phyloP scores from a whole-genome alignment of 1,140 invertebrate species.

The Drosophila persimilis region DNA sequence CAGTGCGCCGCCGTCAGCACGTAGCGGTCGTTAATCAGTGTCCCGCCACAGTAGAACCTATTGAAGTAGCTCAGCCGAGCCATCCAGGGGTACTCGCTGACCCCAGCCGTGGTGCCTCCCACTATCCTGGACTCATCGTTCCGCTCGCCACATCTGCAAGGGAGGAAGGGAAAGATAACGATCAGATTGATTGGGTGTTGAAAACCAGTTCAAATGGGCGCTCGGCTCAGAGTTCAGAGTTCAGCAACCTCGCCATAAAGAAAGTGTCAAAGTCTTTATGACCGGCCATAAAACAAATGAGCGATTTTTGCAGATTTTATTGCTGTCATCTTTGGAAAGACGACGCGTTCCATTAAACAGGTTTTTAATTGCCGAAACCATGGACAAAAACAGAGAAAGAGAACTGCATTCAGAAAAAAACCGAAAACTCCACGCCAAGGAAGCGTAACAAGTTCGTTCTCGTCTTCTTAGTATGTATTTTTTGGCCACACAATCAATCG shows the following conservation, averaged over 20 bases:
- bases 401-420: conserved; percentile 1
- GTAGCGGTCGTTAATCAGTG: conserved; percentile 91
- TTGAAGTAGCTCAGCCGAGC: conserved; percentile 91
- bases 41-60: conserved; percentile 93
- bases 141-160: conserved; percentile 89
- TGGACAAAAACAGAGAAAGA: conserved; percentile 9
- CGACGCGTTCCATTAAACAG: conserved; percentile 62
- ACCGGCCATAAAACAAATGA: conserved; percentile 25
- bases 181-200: conserved; percentile 12
- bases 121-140: conserved; percentile 92
- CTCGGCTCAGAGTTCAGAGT: conserved; percentile 57
- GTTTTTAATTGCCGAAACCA: conserved; percentile 57
- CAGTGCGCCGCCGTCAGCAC: conserved; percentile 93
- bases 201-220: conserved; percentile 20
- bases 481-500: conserved; percentile 51
- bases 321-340: conserved; percentile 28
- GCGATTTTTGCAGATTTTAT: conserved; percentile 59
- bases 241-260: conserved; percentile 66
- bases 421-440: conserved; percentile 6
- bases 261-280: conserved; percentile 68
- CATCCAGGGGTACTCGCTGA: conserved; percentile 93
- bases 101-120: conserved; percentile 86
- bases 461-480: conserved; percentile 10
- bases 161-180: not conserved
- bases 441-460: conserved; percentile 31